Base-by-base conservation (phyloP, 2,888 invertebrate species). In the Pyrocoelia pectoralis region DNA sequence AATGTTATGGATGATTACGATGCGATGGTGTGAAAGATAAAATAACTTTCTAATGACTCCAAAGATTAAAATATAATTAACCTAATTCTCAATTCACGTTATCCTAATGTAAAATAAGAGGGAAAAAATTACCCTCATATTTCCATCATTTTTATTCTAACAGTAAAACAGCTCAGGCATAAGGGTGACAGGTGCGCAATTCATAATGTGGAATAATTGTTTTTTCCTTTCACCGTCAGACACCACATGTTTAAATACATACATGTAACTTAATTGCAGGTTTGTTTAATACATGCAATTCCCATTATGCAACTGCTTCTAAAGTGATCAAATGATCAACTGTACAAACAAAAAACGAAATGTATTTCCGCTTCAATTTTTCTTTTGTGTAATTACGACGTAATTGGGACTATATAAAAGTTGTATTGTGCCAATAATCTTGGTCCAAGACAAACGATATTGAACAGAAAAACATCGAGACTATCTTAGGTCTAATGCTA, bases 41-140 rank as follows among this genome's bases (percentile, higher is more conserved):
- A 51, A 52, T 40, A 33, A 53, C 53, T 59, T 59, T 59, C 59
- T 59, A 58, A 58, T 43, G 43, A 24, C n/a, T 14, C 13, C 50
- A 10, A 29, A 24, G 33, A 57, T 57, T 51, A 50, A 50, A 51
- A 29, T 15, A 50, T 41, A 51, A 57, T 57, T 57, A 57, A 57
- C 50, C 57, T 40, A 18, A 13, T 57, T 50, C 29, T n/a, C 17
- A n/a, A n/a, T n/a, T n/a, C n/a, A n/a, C n/a, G n/a, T n/a, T n/a
- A n/a, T n/a, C n/a, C n/a, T n/a, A n/a, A n/a, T n/a, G n/a, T n/a
- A n/a, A n/a, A n/a, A n/a, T n/a, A 2, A 15, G 12, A 48, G 10
- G 15, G 15, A 29, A 12, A 29, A 33, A 24, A 28, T 3, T 13
- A 50, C 13, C 49, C 9, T 12, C 24, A 14, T 12, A 2, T 28